A percentile compares a stretch with the other conserved stretches of the same genome.
phyloP scores from a whole-genome alignment of 2,797 vertebrate species.

The Spinibarbus caldwelli region DNA sequence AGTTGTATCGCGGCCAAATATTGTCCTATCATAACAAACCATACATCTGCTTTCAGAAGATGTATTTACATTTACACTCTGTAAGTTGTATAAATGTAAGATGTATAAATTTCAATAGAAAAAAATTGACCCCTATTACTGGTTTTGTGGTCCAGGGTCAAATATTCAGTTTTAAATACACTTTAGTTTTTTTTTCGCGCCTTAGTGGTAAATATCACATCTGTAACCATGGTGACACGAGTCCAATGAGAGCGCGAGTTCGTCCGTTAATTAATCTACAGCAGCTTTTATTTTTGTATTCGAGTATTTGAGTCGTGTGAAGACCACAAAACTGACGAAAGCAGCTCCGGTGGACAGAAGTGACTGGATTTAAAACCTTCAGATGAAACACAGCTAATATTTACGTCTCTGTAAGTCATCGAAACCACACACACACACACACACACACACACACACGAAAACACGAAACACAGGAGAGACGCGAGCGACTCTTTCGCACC shows the following conservation, averaged over 20 bases:
- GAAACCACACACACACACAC: background rate
- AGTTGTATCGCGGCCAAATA: no score
- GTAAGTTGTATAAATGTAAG: no score
- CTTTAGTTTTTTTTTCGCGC: background rate
- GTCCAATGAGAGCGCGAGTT: background rate
- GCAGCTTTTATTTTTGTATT: background rate
- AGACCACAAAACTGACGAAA: background rate
- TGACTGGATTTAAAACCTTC: background rate
- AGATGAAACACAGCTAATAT: background rate
- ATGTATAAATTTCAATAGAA: no score
- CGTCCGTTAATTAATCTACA: background rate
- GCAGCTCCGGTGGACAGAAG: background rate
- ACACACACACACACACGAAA: no score
- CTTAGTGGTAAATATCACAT: background rate
- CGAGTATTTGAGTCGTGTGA: background rate
- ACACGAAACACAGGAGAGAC: background rate
- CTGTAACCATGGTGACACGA: background rate
- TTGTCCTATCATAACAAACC: no score
- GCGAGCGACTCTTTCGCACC: background rate
- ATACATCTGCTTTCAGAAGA: no score
- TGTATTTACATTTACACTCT: no score
- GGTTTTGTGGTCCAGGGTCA: no score
- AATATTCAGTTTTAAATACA: background rate
- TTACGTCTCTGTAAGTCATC: background rate
- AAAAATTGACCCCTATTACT: no score